Base-by-base conservation (phyloP, 1,140 invertebrate genomes). In the Coptotermes formosanus region DNA sequence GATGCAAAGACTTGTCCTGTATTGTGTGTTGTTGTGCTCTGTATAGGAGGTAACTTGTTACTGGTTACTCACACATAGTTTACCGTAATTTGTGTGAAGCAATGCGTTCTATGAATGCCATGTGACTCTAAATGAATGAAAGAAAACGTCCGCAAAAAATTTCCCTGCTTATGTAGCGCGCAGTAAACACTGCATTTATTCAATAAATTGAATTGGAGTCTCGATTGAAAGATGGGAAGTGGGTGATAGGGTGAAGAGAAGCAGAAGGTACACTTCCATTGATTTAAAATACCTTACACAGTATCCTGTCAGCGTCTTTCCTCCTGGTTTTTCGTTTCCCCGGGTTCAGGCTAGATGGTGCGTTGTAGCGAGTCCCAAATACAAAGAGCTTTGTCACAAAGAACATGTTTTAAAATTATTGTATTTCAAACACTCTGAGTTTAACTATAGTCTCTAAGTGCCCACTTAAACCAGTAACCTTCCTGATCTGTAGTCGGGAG, bases 171-270 rank as follows among this genome's bases (percentile, higher is more conserved):
- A 75, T n/a, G n/a, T 75, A 30, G 25, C 9, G 64, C n/a, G 64
- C 64, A 75, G 64, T 75, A 75, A 75, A 75, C 64, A 75, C 64
- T 75, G 64, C 30, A 75, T 75, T 75, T 75, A 75, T 75, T 75
- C 64, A 75, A 75, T 75, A 75, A 75, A 75, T 75, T 75, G 64
- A 75, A 75, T 75, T 75, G 64, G 38, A 14, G 64, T 75, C 64
- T 30, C 25, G 64, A 75, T 75, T 75, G 64, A 75, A 75, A 75
- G 64, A 75, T 75, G 64, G 64, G 64, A 75, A 75, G 64, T 30
- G n/a, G 64, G 64, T 30, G 64, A 75, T 75, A 75, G 6, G n/a
- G n/a, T 30, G 64, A 75, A 75, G 64, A 30, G 64, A 75, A 75
- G 64, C 64, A 75, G 25, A 75, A 75, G 64, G 64, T n/a, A 6